Evolutionary conservation across 1,140 invertebrate species (phyloP).

Genomic region (Steinernema feltiae): DNA sequence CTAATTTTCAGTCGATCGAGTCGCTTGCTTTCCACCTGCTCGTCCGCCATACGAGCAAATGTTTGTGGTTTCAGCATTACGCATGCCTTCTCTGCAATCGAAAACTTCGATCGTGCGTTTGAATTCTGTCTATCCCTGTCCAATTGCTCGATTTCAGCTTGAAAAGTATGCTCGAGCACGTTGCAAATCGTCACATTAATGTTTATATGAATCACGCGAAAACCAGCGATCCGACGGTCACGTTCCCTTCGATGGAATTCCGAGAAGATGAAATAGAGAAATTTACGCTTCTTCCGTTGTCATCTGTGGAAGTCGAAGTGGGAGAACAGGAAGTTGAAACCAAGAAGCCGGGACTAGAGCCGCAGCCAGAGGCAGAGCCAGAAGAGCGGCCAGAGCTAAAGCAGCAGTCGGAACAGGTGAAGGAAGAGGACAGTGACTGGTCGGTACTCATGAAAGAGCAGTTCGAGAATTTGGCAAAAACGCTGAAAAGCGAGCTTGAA

Average conservation of each 20-base stretch:
- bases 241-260: background rate
- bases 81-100: background rate
- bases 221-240: background rate
- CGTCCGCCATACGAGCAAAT: background rate
- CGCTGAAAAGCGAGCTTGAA: background rate
- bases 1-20: background rate
- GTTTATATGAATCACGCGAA: background rate
- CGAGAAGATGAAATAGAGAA: background rate
- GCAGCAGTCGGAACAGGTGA: background rate
- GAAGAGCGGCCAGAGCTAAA: too few species aligned
- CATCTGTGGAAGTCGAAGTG: background rate
- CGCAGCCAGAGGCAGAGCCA: too few species aligned
- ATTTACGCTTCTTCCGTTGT: background rate
- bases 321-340: background rate
- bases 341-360: too few species aligned
- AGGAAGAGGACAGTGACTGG: background rate
- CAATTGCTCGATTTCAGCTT: background rate
- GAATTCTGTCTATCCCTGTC: background rate
- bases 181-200: background rate
- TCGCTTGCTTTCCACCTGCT: background rate
- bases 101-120: constrained; percentile 1
- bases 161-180: background rate
- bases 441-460: background rate
- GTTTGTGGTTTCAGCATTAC: background rate
- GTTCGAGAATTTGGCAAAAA: background rate